These are phyloP conservation scores for Vulpes vulpes DNA, from an alignment of 2,113 vertebrate species.

Conservation along the genomic window DNA sequence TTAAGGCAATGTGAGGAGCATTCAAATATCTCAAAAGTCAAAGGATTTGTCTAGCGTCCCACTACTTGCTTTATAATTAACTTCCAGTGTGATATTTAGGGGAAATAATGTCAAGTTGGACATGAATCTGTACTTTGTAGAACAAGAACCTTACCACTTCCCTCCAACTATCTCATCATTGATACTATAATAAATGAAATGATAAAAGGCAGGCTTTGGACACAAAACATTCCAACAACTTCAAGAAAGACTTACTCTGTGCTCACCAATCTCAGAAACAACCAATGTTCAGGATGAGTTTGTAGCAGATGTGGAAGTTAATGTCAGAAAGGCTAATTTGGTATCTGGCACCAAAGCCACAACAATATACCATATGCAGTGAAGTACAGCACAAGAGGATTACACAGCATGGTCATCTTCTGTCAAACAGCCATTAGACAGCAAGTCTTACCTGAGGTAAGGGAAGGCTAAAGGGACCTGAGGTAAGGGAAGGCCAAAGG, in stretches of 20 bases:
- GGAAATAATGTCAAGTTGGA: background rate
- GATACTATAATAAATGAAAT: conserved; percentile 1
- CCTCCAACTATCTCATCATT: background rate
- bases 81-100: background rate
- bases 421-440: background rate
- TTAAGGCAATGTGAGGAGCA: background rate
- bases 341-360: background rate
- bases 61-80: background rate
- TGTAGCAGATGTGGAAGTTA: background rate
- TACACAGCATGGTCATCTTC: background rate
- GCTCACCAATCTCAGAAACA: background rate
- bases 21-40: background rate
- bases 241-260: background rate
- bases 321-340: background rate
- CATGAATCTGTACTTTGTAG: background rate
- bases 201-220: background rate
- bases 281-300: background rate
- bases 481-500: background rate
- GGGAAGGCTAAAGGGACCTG: background rate
- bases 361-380: background rate
- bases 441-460: background rate
- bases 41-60: background rate
- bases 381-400: background rate
- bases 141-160: background rate
- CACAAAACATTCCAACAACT: background rate